Evolutionary conservation across 2,113 vertebrate species (phyloP).

Genomic region (Fukomys damarensis): DNA sequence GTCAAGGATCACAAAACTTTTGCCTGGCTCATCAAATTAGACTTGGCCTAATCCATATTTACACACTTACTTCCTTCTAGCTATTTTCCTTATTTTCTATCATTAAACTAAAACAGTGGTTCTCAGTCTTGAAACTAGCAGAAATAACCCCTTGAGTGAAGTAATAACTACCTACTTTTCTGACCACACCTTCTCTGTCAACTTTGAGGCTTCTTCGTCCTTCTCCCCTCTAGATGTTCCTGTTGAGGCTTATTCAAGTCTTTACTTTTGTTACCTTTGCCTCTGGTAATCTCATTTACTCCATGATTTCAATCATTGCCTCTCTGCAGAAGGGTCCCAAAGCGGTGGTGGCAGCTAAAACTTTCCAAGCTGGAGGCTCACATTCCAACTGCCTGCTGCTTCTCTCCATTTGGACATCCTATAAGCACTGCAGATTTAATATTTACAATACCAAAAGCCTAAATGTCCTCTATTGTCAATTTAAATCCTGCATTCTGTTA

Average conservation of each 20-base stretch:
- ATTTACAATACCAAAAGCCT: background rate
- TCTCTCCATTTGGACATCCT: background rate
- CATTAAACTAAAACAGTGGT: constrained; percentile 70
- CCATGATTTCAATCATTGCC: constrained; percentile 13
- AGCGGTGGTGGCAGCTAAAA: background rate
- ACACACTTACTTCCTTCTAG: constrained; percentile 56
- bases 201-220: constrained; percentile 66
- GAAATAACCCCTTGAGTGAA: constrained; percentile 68
- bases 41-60: constrained; percentile 73
- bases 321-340: background rate
- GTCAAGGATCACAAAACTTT: constrained; percentile 37
- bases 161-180: constrained; percentile 71
- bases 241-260: constrained; percentile 48
- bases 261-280: constrained; percentile 48
- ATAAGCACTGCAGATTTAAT: background rate
- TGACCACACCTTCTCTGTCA: constrained; percentile 58
- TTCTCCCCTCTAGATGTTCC: constrained; percentile 46
- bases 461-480: background rate
- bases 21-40: constrained; percentile 62
- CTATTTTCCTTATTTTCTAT: constrained; percentile 75
- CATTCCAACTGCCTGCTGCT: background rate
- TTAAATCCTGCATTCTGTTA: background rate
- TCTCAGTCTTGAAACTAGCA: constrained; percentile 70
- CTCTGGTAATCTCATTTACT: constrained; percentile 54
- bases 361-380: background rate